Conservation (phyloP, 2,113 vertebrate species). For the Ciconia stormi region DNA sequence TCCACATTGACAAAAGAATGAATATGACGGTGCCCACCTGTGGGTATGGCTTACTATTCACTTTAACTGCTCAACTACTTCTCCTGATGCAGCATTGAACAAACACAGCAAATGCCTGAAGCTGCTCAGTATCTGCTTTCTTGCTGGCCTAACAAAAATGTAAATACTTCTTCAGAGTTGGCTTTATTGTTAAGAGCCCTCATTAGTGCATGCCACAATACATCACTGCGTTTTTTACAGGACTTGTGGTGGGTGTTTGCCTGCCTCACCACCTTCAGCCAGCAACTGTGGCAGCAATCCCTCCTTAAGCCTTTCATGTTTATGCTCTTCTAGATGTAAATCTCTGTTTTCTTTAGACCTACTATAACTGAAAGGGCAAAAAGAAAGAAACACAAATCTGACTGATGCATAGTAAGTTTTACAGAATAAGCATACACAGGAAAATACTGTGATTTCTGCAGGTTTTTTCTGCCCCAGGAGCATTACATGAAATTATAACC, state of each 20-base stretch:
- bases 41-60: background rate
- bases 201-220: background rate
- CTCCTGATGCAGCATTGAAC: background rate
- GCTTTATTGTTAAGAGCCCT: background rate
- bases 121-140: constrained; percentile 19
- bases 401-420: background rate
- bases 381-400: background rate
- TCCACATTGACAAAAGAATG: background rate
- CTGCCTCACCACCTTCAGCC: background rate
- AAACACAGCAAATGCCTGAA: background rate
- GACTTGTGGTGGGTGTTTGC: background rate
- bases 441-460: background rate
- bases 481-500: background rate
- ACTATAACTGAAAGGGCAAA: background rate
- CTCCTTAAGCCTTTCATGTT: background rate
- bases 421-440: background rate
- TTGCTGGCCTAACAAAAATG: background rate
- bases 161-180: constrained; percentile 4
- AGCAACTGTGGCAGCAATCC: background rate
- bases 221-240: background rate
- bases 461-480: background rate
- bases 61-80: background rate
- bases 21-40: background rate
- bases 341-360: background rate
- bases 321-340: background rate